Percentiles rank a stretch among this genome's conserved stretches.
These are phyloP conservation scores for Psilanteris sp. DNA, from an alignment of 1,140 invertebrate species.

Conservation along the genomic window DNA sequence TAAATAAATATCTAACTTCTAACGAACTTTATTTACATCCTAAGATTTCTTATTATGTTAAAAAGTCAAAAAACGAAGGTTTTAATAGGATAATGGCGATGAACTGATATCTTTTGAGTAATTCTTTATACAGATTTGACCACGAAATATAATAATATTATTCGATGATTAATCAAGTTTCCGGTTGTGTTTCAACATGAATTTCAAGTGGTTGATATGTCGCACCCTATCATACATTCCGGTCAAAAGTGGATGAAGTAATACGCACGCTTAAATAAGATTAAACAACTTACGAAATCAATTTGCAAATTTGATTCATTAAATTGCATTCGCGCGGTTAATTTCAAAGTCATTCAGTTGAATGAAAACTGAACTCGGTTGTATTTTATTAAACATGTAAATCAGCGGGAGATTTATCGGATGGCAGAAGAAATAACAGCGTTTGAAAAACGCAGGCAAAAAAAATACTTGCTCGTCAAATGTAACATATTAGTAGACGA, in stretches of 20 bases:
- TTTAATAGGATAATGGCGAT: too few species aligned
- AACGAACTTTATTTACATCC: conserved; percentile 38
- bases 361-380: too few species aligned
- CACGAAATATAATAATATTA: conserved; percentile 24
- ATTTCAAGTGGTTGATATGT: conserved; percentile 8
- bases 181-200: background rate
- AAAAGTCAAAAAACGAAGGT: too few species aligned
- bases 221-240: conserved; percentile 8
- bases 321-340: too few species aligned
- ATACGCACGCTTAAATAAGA: conserved; percentile 12
- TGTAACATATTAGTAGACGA: conserved; percentile 15
- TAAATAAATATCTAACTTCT: conserved; percentile 25
- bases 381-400: too few species aligned
- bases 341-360: too few species aligned
- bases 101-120: too few species aligned
- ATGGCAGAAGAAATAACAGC: too few species aligned
- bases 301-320: conserved; percentile 3
- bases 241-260: conserved; percentile 26
- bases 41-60: too few species aligned
- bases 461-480: conserved; percentile 7
- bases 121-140: background rate
- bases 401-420: too few species aligned
- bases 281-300: conserved; percentile 40
- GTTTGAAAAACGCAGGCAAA: background rate
- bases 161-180: conserved; percentile 20